Conservation (phyloP, 1,140 invertebrate species). For the Tribolium castaneum region DNA sequence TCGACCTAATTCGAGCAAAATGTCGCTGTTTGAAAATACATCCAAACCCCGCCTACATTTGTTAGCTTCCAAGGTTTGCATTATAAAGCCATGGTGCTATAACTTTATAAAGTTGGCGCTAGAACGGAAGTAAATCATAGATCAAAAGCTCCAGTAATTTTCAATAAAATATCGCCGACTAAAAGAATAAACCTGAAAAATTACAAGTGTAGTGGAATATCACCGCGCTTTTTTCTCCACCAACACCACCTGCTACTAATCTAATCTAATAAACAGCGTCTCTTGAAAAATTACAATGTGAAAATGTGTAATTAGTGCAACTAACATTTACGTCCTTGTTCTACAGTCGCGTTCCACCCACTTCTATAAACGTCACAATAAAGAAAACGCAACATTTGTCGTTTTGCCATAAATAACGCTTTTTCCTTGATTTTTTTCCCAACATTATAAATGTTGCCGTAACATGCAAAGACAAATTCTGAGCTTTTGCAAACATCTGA, state of each 20-base stretch:
- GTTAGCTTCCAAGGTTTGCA: constrained; percentile 3
- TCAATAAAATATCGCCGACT: constrained; percentile 3
- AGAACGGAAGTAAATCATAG: constrained; percentile 25
- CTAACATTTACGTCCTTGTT: neutral
- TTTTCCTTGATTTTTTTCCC: constrained; percentile 4
- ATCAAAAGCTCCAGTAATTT: constrained; percentile 17
- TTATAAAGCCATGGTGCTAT: constrained; percentile 1
- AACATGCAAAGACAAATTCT: constrained; percentile 6
- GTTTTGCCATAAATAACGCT: neutral
- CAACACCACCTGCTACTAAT: neutral
- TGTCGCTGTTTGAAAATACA: constrained; percentile 11
- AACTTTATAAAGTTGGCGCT: constrained; percentile 25
- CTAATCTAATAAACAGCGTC: neutral
- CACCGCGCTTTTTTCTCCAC: neutral
- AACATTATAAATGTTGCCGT: neutral
- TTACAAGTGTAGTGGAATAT: neutral
- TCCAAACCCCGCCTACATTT: constrained; percentile 1
- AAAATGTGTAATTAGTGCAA: constrained; percentile 14
- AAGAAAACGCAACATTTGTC: constrained; percentile 28
- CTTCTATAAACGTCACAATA: neutral
- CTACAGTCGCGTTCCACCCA: neutral
- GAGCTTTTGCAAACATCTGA: neutral
- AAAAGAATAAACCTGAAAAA: neutral
- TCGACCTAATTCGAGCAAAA: constrained; percentile 9
- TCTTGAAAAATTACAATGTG: neutral